Evolutionary conservation across 2,888 invertebrate species (phyloP).

Genomic region (Malthinus seriepunctatus): DNA sequence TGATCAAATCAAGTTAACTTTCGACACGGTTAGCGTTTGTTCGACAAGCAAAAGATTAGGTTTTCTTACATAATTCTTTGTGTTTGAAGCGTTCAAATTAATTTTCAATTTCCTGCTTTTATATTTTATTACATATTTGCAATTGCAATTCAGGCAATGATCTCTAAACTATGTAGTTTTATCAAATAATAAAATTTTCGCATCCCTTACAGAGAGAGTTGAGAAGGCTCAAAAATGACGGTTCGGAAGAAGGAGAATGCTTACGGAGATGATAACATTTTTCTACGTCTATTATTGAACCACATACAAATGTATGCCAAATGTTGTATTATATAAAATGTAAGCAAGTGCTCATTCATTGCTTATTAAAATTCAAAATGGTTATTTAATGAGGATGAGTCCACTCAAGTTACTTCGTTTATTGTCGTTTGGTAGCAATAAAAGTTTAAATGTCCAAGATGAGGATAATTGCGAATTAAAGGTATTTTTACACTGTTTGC

Average conservation of each 20-base stretch:
- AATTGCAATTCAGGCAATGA: too few species aligned
- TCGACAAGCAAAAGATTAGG: background rate
- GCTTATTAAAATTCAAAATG: too few species aligned
- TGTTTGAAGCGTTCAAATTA: background rate
- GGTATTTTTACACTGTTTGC: background rate
- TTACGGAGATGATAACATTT: too few species aligned
- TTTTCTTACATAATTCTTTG: background rate
- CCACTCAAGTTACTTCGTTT: conserved; percentile 26
- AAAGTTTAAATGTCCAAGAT: background rate
- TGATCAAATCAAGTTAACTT: conserved; percentile 18
- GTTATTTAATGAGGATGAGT: conserved; percentile 23
- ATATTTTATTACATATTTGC: too few species aligned
- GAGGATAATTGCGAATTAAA: background rate
- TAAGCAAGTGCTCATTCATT: background rate
- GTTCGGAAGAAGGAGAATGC: too few species aligned
- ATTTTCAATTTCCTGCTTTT: background rate
- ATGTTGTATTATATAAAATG: background rate
- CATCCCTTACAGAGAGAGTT: too few species aligned
- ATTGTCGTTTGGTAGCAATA: conserved; percentile 15
- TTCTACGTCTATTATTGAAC: background rate
- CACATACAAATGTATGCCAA: background rate
- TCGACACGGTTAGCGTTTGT: conserved; percentile 16
- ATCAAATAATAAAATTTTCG: too few species aligned
- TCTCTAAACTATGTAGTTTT: too few species aligned
- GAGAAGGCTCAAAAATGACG: too few species aligned